These are phyloP conservation scores for Lutjanus campechanus DNA, from an alignment of 2,797 vertebrate species.

Conservation along the genomic window DNA sequence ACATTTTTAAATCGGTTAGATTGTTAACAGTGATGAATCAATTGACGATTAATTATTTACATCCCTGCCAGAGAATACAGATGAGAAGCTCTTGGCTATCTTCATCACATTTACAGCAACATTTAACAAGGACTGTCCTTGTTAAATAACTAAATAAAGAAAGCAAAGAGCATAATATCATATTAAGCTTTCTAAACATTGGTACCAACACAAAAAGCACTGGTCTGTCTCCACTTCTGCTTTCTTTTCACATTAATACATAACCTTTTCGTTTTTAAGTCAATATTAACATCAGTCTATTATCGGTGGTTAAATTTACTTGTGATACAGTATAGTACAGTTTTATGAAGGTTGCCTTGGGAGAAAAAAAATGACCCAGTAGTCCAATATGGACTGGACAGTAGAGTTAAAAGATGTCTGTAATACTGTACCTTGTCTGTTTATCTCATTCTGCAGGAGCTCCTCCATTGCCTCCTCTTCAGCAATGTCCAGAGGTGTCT, in stretches of 20 bases:
- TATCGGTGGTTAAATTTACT: slow-evolving; percentile 3
- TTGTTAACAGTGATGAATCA: no score
- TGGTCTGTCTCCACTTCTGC: neutral
- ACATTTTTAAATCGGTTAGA: no score
- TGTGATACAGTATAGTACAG: neutral
- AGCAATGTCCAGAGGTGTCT: slow-evolving; percentile 97
- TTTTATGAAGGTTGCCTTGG: neutral
- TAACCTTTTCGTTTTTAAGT: no score
- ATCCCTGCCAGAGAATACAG: no score
- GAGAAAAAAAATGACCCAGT: neutral
- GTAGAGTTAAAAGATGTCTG: neutral
- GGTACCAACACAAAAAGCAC: no score
- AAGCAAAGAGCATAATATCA: no score
- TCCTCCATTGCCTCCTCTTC: slow-evolving; percentile 99
- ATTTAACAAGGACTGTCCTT: no score
- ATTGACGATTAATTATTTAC: no score
- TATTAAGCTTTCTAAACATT: no score
- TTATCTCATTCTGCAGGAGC: slow-evolving; percentile 98
- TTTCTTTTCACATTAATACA: neutral
- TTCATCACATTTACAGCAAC: no score
- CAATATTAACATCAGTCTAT: no score
- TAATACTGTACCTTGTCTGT: slow-evolving; percentile 91
- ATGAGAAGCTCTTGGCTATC: no score
- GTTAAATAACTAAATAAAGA: neutral
- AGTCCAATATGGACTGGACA: neutral